Percentiles rank a stretch among this genome's conserved stretches.
phyloP scores from a whole-genome alignment of 2,888 invertebrate genomes.

The Lasioglossum leucozonium region DNA sequence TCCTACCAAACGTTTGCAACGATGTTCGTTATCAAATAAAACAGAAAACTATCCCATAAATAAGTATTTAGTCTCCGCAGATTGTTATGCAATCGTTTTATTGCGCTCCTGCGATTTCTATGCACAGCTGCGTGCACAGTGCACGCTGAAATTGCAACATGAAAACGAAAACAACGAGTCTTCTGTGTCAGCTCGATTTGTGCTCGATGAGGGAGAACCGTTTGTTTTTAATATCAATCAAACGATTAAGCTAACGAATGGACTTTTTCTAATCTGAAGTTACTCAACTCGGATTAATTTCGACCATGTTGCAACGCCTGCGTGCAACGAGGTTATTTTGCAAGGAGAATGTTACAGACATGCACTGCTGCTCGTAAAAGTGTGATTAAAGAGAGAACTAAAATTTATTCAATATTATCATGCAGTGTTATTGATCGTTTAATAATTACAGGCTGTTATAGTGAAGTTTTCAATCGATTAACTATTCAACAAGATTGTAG shows the following conservation, averaged over 20 bases:
- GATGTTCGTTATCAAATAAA: background rate
- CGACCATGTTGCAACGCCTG: background rate
- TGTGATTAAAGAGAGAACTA: background rate
- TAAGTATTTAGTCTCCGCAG: background rate
- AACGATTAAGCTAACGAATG: background rate
- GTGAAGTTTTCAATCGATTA: background rate
- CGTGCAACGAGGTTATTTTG: background rate
- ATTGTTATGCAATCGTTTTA: background rate
- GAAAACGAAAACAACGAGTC: background rate
- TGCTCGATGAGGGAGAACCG: background rate
- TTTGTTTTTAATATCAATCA: background rate
- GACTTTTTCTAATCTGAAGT: background rate
- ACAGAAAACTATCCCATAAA: slow-evolving; percentile 2
- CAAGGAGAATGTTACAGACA: background rate
- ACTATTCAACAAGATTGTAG: background rate
- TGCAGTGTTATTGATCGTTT: background rate
- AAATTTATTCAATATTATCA: background rate
- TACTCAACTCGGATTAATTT: background rate
- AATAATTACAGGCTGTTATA: background rate
- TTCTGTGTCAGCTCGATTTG: background rate
- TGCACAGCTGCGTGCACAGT: background rate
- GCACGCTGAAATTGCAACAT: background rate
- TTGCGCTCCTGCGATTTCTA: background rate
- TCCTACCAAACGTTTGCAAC: background rate
- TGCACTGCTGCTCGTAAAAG: background rate